Evolutionary conservation across 64 coral and sea anemone genomes (phyloP), one percentile per base, ranked within the genome.

Genomic region (Dendronephthya gigantea): DNA sequence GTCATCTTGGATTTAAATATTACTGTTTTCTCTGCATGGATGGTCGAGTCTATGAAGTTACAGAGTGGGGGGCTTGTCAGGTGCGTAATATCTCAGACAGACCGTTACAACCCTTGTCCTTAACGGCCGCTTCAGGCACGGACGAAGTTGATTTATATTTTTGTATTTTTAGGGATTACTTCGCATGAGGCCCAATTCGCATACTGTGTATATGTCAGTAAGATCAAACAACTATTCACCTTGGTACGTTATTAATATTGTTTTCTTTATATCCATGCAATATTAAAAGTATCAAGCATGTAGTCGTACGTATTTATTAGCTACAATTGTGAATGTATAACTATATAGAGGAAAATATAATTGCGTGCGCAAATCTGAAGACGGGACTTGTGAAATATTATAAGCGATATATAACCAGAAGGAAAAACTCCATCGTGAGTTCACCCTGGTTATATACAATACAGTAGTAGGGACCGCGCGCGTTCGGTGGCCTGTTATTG

Each of bases 1-100:
- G 72, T 34, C 72, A 79, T 35, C 10, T 79, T 8, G 72, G 72
- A 19, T 79, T 79, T 39, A 79, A 79, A 39, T 79, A 79, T 79
- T 79, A 79, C 28, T 79, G 72, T 19, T 79, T 28, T 35, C 36
- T 79, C 1, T 79, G 72, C 36, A 2, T 79, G 30, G 27, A 79
- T 79, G 30, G 30, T 19, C 19, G 37, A 39, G 72, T 79, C 36
- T 79, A 79, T 34, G 72, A 79, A 79, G 72, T 79, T 12, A 79
- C 72, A 0, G 72, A 79, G 8, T 79, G 72, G 72, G 72, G 32
- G 9, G 19, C 72, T 34, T 79, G 72, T 79, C 72, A 79, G 72
- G 72, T 79, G 37, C 36, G 9, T 39, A 35, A 66, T 66, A 6
- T 66, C 2, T 29, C 36, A 27, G 0, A 13, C 25, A 27, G 51